Base-by-base conservation (phyloP, 2,113 vertebrate genomes). In the Cephalopterus ornatus region DNA sequence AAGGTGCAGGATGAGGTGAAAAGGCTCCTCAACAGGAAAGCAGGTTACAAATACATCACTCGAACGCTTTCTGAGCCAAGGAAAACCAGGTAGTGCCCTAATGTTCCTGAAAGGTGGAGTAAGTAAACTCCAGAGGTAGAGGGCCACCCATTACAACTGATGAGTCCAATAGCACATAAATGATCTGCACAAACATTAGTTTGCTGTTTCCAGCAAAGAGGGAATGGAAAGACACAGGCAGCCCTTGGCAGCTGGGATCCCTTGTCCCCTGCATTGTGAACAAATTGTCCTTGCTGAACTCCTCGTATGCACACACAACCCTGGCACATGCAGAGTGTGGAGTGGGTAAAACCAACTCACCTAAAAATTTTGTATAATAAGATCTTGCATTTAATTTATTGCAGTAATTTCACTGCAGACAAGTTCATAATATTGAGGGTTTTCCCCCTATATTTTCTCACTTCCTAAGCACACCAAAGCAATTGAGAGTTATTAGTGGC, bases 251-350 rank as follows among this genome's bases (percentile, higher is more conserved):
- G 42, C 4, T 44, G 8, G 9, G 26, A 18, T 20, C 15, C 39
- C 66, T 42, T 32, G 18, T 41, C 19, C 53, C 14, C 28, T 42
- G 20, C 12, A 32, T 12, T 52, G 35, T 14, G 56, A 66, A 11
- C 8, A 67, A 71, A 15, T 27, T 6, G 9, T 42, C 18, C 24
- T 33, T 39, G 21, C 18, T 21, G 13, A 53, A 35, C 27, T 9
- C 17, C 3, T 24, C 28, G 8, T 2, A 2, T 1, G 6, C 23
- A 46, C 11, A 35, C 20, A 58, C 8, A 22, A 44, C 12, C 7
- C 12, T 22, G 30, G 5, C 9, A 32, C 7, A 3, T 1, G 1
- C 7, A 14, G 23, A 33, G 55, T 13, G 28, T 4, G 37, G 27
- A 53, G 55, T 2, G 8, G 46, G 19, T 20, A 81, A 80, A 53